Conservation (phyloP, 2,888 invertebrate genomes). For the Adelphocoris suturalis region DNA sequence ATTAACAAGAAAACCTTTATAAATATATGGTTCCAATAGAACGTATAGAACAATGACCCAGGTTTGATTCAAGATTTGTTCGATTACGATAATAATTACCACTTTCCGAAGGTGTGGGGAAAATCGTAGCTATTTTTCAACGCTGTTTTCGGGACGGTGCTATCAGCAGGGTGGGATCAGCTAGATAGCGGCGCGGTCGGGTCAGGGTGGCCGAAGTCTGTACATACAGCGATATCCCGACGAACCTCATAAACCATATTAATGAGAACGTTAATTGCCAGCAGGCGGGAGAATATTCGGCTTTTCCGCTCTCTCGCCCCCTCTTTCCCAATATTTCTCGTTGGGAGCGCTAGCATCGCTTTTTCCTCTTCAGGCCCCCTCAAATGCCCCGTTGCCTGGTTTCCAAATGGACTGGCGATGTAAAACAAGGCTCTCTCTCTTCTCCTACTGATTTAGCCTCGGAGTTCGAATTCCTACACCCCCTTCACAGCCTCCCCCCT, state of each 20-base stretch:
- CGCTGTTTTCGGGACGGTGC: neutral
- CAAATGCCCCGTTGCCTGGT: neutral
- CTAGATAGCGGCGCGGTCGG: neutral
- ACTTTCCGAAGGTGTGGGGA: neutral
- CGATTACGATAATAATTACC: neutral
- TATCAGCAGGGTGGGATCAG: slow-evolving; percentile 28
- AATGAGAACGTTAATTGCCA: slow-evolving; percentile 52
- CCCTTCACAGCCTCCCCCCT: neutral
- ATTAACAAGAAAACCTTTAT: no score
- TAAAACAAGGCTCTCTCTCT: neutral
- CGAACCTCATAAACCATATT: slow-evolving; percentile 49
- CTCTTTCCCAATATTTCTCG: neutral
- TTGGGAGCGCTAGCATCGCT: slow-evolving; percentile 3
- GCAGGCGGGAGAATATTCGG: slow-evolving; percentile 46
- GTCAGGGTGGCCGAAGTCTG: neutral
- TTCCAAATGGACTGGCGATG: slow-evolving; percentile 36
- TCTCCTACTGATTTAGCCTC: neutral
- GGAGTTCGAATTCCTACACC: neutral
- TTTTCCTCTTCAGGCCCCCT: neutral
- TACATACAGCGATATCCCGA: slow-evolving; percentile 40
- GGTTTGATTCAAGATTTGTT: neutral
- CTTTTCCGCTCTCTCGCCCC: slow-evolving; percentile 34
- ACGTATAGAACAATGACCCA: no score
- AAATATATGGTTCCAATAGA: no score
- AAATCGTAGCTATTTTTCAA: slow-evolving; percentile 14